These are phyloP conservation scores for Netelia inedita DNA, from an alignment of 2,888 invertebrate species.

Conservation along the genomic window DNA sequence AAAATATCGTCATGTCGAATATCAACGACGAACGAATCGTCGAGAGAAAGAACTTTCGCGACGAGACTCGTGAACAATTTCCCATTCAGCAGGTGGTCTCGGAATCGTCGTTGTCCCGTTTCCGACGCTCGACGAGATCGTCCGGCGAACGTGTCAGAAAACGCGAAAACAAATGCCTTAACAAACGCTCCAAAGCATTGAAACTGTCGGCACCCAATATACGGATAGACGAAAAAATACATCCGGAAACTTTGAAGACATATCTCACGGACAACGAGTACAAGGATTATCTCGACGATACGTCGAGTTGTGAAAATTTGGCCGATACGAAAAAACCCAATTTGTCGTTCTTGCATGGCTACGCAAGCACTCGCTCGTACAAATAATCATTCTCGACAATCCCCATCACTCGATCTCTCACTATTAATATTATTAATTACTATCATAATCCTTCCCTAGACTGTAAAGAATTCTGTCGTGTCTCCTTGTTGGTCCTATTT, in stretches of 20 bases:
- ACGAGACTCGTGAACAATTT: background rate
- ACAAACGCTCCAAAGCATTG: constrained; percentile 36
- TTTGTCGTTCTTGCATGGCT: constrained; percentile 78
- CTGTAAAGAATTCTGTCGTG: background rate
- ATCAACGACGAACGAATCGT: constrained; percentile 39
- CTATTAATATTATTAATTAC: constrained; percentile 12
- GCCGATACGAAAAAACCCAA: constrained; percentile 63
- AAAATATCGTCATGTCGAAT: constrained; percentile 39
- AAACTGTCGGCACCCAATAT: constrained; percentile 66
- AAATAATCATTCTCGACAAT: constrained; percentile 60
- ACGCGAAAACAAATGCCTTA: background rate
- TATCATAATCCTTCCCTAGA: constrained; percentile 24
- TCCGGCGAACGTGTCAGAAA: constrained; percentile 32
- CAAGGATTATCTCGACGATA: constrained; percentile 62
- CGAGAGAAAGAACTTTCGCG: constrained; percentile 30
- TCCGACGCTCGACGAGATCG: background rate
- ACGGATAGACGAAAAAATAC: constrained; percentile 56
- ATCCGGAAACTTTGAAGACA: constrained; percentile 67
- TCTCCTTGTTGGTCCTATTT: constrained; percentile 11
- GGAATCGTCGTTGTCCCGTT: constrained; percentile 47
- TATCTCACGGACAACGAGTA: constrained; percentile 70
- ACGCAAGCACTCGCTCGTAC: constrained; percentile 71
- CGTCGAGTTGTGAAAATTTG: constrained; percentile 57
- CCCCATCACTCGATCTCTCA: constrained; percentile 40
- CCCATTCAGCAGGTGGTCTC: constrained; percentile 13